Evolutionary conservation across 2,113 vertebrate species (phyloP), one percentile per base, ranked within the genome.

Genomic region (Macaca mulatta): DNA sequence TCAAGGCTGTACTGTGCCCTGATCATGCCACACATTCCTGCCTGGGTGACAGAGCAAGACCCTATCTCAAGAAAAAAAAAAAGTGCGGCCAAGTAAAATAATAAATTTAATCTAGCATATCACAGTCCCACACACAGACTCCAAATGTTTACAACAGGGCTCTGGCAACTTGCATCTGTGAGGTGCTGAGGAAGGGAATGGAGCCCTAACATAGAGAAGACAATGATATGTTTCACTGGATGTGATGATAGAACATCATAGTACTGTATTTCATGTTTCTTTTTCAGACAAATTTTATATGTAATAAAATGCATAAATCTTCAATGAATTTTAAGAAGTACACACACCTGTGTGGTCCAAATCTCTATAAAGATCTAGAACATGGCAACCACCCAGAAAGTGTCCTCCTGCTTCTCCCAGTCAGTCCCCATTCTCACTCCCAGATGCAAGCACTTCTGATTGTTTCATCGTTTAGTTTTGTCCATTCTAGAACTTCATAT

Each of bases 341-440:
- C 17, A 4, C 22, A 14, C 4, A 16, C 17, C 32, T 11, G 32
- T 27, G 30, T 74, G 70, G 67, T 6, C 32, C 48, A 67, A 25
- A 23, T 40, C 13, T 55, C 25, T 38, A 0, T 61, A 12, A 43
- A 87, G 30, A 48, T 5, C 22, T 0, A 50, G 32, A 35, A 45
- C 14, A 1, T 27, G 52, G 38, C n/a, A 3, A 3, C 48, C 35
- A 23, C 88, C 40, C 40, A 30, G 82, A 55, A 64, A 5, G 4
- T 17, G 30, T 38, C 5, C 48, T 59, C 17, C 2, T 43, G 52
- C 3, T 18, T 14, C 30, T 22, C 6, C 40, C 4, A 8, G 11
- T 18, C 40, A 18, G 16, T 1, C 14, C 9, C 17, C 0, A 1
- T 38, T 38, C 1, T 32, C 16, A 16, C 1, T 69, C 25, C 22